phyloP scores from a whole-genome alignment of 2,797 vertebrate species.

The Pteronotus mesoamericanus region DNA sequence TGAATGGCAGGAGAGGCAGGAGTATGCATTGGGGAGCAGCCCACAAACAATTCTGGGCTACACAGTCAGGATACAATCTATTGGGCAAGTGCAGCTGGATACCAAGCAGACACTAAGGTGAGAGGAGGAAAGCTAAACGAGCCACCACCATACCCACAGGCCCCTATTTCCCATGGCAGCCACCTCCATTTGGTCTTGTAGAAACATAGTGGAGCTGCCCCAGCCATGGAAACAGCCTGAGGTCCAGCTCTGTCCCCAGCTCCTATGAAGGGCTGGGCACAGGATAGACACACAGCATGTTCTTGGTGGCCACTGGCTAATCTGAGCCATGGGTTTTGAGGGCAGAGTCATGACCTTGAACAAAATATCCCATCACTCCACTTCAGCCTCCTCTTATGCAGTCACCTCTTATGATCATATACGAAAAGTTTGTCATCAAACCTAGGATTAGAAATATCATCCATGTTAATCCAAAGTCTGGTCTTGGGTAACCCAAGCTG shows the following conservation, averaged over 20 bases:
- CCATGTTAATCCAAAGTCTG: background rate
- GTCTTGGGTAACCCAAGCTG: too few species aligned
- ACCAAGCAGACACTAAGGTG: background rate
- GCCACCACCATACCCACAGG: background rate
- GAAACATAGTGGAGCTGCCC: background rate
- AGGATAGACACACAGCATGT: background rate
- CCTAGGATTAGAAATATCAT: too few species aligned
- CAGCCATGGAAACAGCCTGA: background rate
- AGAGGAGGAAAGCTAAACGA: background rate
- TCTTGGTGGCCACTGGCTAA: background rate
- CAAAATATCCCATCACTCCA: background rate
- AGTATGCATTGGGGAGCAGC: accelerated
- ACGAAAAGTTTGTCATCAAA: background rate
- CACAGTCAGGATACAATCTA: background rate
- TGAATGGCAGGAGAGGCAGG: accelerated
- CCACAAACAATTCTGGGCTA: background rate
- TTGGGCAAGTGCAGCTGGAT: accelerated
- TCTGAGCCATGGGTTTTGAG: background rate
- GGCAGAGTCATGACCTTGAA: background rate
- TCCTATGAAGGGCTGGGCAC: background rate
- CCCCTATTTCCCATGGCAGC: background rate
- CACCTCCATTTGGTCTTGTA: background rate
- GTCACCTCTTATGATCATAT: background rate
- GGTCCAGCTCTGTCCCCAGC: background rate
- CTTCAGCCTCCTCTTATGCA: background rate